Base-by-base conservation (phyloP, 2,113 vertebrate genomes). In the Antennarius striatus region DNA sequence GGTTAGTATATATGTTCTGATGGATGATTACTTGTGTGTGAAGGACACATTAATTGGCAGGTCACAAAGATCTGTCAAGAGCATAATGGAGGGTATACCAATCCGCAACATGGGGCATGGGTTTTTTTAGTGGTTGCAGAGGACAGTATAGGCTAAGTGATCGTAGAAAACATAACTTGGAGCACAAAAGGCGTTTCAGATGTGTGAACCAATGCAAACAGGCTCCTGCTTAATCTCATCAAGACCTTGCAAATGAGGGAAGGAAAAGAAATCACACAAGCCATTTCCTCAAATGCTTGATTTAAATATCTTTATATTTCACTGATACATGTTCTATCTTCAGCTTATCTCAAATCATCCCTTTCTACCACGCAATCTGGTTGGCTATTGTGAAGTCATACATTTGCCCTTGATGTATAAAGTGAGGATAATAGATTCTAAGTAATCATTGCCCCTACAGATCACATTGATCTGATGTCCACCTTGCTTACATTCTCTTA, bases 371-470 rank as follows among this genome's bases (percentile, higher is more conserved):
- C 29, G 29, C 12, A 75, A 83, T 63, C 32, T 32, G 46, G 17
- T 66, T 43, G 36, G 36, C 36, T 48, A 47, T 53, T 39, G 16
- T 29, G n/a, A 14, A 49, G 58, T 50, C n/a, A 42, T 16, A 57
- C 48, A 59, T 83, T 77, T 80, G 77, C 68, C 67, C 77, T 80
- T 79, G 81, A 77, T 67, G 69, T 79, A 68, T 73, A 57, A 73
- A 77, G 48, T 2, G 49, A 68, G 52, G 50, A 58, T 56, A 32
- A 71, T 63, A 17, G 56, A 83, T 86, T 84, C 58, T 28, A 73
- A 70, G 81, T 63, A 68, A 78, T 80, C 63, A 73, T 71, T 73
- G 53, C 16, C 57, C 36, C 16, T 73, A 79, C 80, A 74, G 82
- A 87, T 75, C 62, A 61, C 56, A 82, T 70, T 54, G 82, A 86